phyloP scores from a whole-genome alignment of 1,140 invertebrate species.

The Bombus balteatus region DNA sequence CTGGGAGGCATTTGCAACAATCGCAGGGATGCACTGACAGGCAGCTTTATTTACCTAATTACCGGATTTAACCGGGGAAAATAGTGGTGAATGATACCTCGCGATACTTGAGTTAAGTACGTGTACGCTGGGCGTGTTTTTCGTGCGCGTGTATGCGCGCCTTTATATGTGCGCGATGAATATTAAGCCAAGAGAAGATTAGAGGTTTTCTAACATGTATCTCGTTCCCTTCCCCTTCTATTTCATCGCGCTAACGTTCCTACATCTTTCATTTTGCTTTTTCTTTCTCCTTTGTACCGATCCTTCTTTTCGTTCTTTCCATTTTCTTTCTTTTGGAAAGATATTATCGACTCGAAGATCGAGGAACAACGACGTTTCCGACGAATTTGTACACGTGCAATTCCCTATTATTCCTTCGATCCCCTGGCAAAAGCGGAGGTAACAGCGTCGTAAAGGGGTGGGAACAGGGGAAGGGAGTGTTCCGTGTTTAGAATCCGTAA shows the following conservation, averaged over 20 bases:
- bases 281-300: background rate
- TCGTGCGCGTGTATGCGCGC: background rate
- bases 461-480: slow-evolving; percentile 8
- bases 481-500: slow-evolving; percentile 64
- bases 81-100: slow-evolving; percentile 55
- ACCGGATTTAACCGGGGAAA: slow-evolving; percentile 67
- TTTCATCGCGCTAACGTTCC: background rate
- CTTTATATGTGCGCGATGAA: slow-evolving; percentile 17
- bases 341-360: background rate
- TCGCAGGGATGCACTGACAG: slow-evolving; percentile 55
- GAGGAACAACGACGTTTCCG: background rate
- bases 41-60: slow-evolving; percentile 71
- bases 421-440: background rate
- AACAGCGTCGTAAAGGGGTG: background rate
- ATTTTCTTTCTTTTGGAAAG: background rate
- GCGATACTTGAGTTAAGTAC: slow-evolving; percentile 48
- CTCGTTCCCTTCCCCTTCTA: background rate
- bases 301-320: background rate
- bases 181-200: slow-evolving; percentile 34
- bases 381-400: background rate
- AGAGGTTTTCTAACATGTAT: slow-evolving; percentile 31
- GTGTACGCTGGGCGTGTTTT: slow-evolving; percentile 38
- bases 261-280: background rate
- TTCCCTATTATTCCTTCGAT: background rate
- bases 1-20: slow-evolving; percentile 57